Evolutionary conservation across 64 coral and sea anemone genomes (phyloP).

Genomic region (Actinia equina): DNA sequence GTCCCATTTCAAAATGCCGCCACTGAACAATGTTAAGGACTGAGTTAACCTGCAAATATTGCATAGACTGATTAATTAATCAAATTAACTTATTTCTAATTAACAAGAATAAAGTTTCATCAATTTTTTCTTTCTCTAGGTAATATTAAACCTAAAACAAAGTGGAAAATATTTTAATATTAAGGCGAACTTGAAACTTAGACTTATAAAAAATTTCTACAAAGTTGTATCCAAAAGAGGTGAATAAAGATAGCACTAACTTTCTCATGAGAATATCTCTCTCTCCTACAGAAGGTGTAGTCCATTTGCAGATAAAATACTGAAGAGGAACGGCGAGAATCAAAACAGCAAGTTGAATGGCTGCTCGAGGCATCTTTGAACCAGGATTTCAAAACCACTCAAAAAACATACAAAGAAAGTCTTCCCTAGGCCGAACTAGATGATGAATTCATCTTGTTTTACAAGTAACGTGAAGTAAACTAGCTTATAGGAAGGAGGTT

Average conservation of each 20-base stretch:
- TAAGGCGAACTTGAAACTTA: neutral
- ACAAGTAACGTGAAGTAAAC: neutral
- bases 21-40: slow-evolving; percentile 48
- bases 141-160: too few species aligned
- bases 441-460: neutral
- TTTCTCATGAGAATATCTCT: slow-evolving; percentile 31
- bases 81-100: too few species aligned
- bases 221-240: neutral
- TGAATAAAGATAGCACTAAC: neutral
- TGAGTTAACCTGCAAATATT: slow-evolving; percentile 28
- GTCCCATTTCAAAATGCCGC: slow-evolving; percentile 51
- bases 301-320: slow-evolving; percentile 30
- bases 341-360: slow-evolving; percentile 20
- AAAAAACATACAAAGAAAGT: neutral
- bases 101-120: too few species aligned
- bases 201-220: neutral
- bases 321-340: slow-evolving; percentile 12
- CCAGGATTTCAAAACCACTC: neutral
- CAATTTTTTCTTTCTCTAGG: too few species aligned
- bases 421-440: neutral
- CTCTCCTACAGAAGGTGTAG: slow-evolving; percentile 20
- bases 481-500: neutral
- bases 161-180: neutral
- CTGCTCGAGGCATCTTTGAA: slow-evolving; percentile 21
- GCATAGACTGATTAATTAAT: too few species aligned